Evolutionary conservation across 2,888 invertebrate species (phyloP).

Genomic region (Cremastinae sp.): DNA sequence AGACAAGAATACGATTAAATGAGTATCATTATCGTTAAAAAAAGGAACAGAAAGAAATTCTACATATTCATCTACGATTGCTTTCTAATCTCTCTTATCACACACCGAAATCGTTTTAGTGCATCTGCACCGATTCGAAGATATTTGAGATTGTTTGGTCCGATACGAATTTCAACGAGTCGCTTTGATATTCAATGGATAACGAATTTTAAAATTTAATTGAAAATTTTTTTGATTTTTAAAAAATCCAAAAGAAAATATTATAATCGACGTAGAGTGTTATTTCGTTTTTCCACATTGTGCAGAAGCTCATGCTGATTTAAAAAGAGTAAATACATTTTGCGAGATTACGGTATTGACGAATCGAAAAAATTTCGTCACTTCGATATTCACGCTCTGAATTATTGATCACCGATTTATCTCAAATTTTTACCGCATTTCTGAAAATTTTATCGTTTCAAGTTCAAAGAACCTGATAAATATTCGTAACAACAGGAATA

Average conservation of each 20-base stretch:
- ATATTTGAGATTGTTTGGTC: too few species aligned
- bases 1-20: slow-evolving; percentile 52
- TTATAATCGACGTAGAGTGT: background rate
- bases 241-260: too few species aligned
- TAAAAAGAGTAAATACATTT: background rate
- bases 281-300: background rate
- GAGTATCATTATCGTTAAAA: slow-evolving; percentile 6
- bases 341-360: slow-evolving; percentile 4
- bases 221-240: too few species aligned
- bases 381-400: slow-evolving; percentile 17
- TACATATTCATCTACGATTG: background rate
- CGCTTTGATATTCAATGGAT: too few species aligned
- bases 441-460: slow-evolving; percentile 6
- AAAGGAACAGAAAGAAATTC: slow-evolving; percentile 15
- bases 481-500: background rate
- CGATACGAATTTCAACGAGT: too few species aligned
- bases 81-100: too few species aligned
- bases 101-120: too few species aligned
- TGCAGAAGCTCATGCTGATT: background rate
- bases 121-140: too few species aligned
- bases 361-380: slow-evolving; percentile 37
- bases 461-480: slow-evolving; percentile 14
- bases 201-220: too few species aligned
- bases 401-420: slow-evolving; percentile 7
- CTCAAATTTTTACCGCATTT: too few species aligned